Conservation (phyloP, 2,888 invertebrate genomes). For the Lampropteryx suffumata region DNA sequence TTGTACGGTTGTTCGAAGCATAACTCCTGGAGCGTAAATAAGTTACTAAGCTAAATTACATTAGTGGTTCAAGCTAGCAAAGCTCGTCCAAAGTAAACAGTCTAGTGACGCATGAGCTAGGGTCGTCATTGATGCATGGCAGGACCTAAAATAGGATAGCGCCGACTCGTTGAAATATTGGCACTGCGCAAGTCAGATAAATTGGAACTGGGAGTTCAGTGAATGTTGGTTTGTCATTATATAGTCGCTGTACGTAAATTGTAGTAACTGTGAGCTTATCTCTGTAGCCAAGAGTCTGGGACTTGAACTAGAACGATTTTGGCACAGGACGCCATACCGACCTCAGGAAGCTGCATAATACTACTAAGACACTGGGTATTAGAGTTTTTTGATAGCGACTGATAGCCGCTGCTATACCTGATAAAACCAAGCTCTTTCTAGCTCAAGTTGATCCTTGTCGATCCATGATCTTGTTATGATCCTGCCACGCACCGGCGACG, state of each 20-base stretch:
- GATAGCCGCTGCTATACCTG: too few species aligned
- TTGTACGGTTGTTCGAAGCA: too few species aligned
- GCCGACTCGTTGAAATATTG: slow-evolving; percentile 58
- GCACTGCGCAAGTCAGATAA: slow-evolving; percentile 49
- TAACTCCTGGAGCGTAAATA: too few species aligned
- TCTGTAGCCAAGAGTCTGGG: slow-evolving; percentile 9
- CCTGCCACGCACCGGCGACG: too few species aligned
- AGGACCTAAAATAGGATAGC: slow-evolving; percentile 58
- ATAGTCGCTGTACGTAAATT: slow-evolving; percentile 29
- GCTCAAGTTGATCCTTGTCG: too few species aligned
- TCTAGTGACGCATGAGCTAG: slow-evolving; percentile 62
- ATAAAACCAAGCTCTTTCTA: too few species aligned
- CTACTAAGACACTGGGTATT: too few species aligned
- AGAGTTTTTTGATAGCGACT: too few species aligned
- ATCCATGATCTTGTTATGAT: too few species aligned
- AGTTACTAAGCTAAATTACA: too few species aligned
- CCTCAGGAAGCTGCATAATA: background rate
- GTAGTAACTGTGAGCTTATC: slow-evolving; percentile 11
- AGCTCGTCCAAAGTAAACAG: slow-evolving; percentile 55
- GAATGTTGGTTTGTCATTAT: slow-evolving; percentile 47
- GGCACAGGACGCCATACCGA: background rate
- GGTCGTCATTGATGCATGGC: slow-evolving; percentile 59
- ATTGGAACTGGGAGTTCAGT: slow-evolving; percentile 48
- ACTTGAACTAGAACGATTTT: slow-evolving; percentile 1
- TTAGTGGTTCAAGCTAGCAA: slow-evolving; percentile 13